Evolutionary conservation across 2,888 invertebrate genomes (phyloP).

Genomic region (Aquatica leii): DNA sequence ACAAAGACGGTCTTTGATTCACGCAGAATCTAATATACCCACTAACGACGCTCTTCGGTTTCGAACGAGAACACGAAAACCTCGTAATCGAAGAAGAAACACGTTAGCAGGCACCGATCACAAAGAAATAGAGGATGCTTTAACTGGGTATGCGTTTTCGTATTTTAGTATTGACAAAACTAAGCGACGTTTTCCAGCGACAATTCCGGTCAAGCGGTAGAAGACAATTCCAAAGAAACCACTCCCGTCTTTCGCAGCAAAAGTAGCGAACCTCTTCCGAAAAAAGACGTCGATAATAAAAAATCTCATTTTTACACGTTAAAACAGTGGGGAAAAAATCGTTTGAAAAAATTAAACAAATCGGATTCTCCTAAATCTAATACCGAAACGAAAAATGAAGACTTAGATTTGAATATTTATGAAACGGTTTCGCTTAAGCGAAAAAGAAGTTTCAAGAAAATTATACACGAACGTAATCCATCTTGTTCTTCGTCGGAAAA

Average conservation of each 20-base stretch:
- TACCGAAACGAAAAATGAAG: constrained; percentile 60
- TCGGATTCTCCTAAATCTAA: constrained; percentile 64
- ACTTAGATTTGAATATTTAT: constrained; percentile 71
- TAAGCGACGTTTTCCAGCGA: constrained; percentile 49
- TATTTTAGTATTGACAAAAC: background rate
- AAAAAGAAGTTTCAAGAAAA: constrained; percentile 67
- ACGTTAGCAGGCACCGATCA: constrained; percentile 91
- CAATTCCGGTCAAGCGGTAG: constrained; percentile 47
- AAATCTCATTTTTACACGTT: constrained; percentile 80
- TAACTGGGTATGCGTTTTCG: constrained; percentile 73
- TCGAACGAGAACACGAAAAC: constrained; percentile 76
- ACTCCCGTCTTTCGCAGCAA: constrained; percentile 71
- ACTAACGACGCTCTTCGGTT: constrained; percentile 66
- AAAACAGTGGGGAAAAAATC: constrained; percentile 85
- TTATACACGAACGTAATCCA: constrained; percentile 78
- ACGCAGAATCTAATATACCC: constrained; percentile 59
- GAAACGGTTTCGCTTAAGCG: constrained; percentile 73
- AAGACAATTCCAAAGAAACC: constrained; percentile 65
- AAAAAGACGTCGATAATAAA: constrained; percentile 66
- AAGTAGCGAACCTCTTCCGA: constrained; percentile 76
- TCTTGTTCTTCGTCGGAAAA: constrained; percentile 79
- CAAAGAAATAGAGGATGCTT: constrained; percentile 86
- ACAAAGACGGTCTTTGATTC: constrained; percentile 81
- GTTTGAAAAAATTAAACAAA: constrained; percentile 75
- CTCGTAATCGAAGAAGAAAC: constrained; percentile 85